These are phyloP conservation scores for Heliconius hewitsoni DNA, from an alignment of 1,140 invertebrate genomes.

Conservation along the genomic window DNA sequence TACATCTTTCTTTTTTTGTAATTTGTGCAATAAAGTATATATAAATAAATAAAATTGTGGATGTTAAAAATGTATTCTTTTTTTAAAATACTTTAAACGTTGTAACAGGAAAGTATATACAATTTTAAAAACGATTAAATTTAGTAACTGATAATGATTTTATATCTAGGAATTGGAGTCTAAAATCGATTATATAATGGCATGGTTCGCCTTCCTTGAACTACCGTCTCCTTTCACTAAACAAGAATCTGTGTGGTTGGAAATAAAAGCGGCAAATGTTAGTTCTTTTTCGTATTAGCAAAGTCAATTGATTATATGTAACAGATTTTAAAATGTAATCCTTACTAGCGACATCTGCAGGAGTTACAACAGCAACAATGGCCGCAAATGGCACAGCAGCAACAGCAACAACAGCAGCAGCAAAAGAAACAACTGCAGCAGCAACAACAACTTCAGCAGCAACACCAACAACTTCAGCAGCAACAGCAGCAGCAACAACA, in stretches of 20 bases:
- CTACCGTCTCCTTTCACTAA: conserved; percentile 11
- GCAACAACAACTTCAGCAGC: conserved; percentile 40
- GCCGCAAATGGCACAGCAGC: conserved; percentile 51
- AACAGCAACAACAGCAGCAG: conserved; percentile 58
- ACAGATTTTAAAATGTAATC: neutral
- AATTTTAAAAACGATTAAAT: neutral
- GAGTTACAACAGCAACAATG: conserved; percentile 76
- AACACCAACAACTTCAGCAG: conserved; percentile 45
- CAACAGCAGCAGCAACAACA: conserved; percentile 53
- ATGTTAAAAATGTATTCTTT: neutral
- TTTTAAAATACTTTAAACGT: neutral
- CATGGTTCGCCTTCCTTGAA: conserved; percentile 12
- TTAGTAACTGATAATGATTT: conserved; percentile 11
- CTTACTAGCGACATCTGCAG: conserved; percentile 62
- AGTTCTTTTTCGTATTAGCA: neutral
- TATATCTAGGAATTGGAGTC: conserved; percentile 13
- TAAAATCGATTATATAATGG: conserved; percentile 20
- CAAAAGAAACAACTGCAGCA: conserved; percentile 43
- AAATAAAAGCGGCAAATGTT: conserved; percentile 14
- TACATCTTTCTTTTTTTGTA: no score
- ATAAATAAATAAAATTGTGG: no score
- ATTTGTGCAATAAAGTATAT: no score
- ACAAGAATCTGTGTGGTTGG: conserved; percentile 15
- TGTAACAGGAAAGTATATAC: neutral
- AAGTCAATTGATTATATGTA: neutral